Percentiles rank a stretch among this genome's conserved stretches.
Evolutionary conservation across 2,888 invertebrate species (phyloP).

Genomic region (Ennomos erosarius): DNA sequence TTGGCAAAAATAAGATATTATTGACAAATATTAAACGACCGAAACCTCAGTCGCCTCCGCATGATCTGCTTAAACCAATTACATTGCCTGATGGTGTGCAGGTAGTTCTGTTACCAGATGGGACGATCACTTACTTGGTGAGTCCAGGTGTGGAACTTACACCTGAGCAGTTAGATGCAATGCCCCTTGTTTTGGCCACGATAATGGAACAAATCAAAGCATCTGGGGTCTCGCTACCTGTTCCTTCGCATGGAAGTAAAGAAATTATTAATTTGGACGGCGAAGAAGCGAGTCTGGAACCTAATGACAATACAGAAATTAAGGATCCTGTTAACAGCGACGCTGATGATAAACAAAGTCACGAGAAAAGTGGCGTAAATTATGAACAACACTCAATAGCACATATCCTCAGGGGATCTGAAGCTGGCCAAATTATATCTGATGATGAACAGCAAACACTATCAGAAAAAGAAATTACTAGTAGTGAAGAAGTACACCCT

Average conservation of each 20-base stretch:
- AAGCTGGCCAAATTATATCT: background rate
- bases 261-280: conserved; percentile 17
- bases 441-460: background rate
- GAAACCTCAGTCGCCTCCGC: background rate
- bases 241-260: background rate
- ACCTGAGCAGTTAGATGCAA: conserved; percentile 19
- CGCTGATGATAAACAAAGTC: background rate
- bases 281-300: background rate
- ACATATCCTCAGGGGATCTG: background rate
- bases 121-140: conserved; percentile 37
- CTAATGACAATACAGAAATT: background rate
- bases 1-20: conserved; percentile 71
- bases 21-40: conserved; percentile 57
- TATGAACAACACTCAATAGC: background rate
- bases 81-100: conserved; percentile 49
- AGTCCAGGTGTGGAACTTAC: conserved; percentile 30
- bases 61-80: conserved; percentile 7
- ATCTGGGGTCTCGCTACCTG: conserved; percentile 22
- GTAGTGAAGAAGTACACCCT: background rate
- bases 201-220: conserved; percentile 28
- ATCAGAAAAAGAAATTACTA: background rate
- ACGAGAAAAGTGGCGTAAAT: background rate
- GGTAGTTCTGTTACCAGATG: conserved; percentile 48
- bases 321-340: conserved; percentile 4
- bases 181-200: conserved; percentile 28